Evolutionary conservation across 2,888 invertebrate species (phyloP), one percentile per base, ranked within the genome.

Genomic region (Rhingia rostrata): DNA sequence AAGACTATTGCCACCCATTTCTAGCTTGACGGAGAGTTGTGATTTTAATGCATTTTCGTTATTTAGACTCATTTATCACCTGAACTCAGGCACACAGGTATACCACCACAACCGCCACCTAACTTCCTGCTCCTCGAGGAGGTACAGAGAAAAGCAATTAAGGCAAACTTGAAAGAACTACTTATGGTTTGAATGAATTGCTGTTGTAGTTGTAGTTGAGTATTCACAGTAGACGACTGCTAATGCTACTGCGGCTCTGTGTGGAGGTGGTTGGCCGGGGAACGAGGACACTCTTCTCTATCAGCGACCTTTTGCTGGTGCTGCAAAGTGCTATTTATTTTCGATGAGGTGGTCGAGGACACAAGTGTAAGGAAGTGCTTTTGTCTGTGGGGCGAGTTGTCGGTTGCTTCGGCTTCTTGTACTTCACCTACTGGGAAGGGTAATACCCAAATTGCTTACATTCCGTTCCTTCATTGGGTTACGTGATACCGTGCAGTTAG

Each of bases 101-200:
- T 14, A 14, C 7, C 6, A 70, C 22, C 9, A 45, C 6, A 4
- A 56, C 43, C 41, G 41, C 56, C 61, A 45, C 63, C 73, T 63
- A 22, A 72, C 53, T 60, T 51, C 49, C 70, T 70, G 14, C 33
- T 61, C 12, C 43, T 58, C 4, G 47, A n/a, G n/a, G 12, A 12
- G 41, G 6, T 63, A 64, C 73, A 73, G 63, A 47, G 54, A 73
- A 73, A 73, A 73, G 63, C 73, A 73, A 73, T 73, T 73, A 73
- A 73, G 73, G 73, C 47, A 73, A 73, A 73, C 73, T 73, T 73
- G 73, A 64, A 73, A 73, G 73, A 73, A 73, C 73, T 72, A 73
- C 73, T 73, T 73, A 73, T 73, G 63, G 73, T 73, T 64, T 73
- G 54, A 73, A 64, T 64, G 73, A 43, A 72, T 61, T 72, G 61